A percentile compares a stretch with the other conserved stretches of the same genome.
These are phyloP conservation scores for Drosophila colorata DNA, from an alignment of 2,888 invertebrate species.

Conservation along the genomic window DNA sequence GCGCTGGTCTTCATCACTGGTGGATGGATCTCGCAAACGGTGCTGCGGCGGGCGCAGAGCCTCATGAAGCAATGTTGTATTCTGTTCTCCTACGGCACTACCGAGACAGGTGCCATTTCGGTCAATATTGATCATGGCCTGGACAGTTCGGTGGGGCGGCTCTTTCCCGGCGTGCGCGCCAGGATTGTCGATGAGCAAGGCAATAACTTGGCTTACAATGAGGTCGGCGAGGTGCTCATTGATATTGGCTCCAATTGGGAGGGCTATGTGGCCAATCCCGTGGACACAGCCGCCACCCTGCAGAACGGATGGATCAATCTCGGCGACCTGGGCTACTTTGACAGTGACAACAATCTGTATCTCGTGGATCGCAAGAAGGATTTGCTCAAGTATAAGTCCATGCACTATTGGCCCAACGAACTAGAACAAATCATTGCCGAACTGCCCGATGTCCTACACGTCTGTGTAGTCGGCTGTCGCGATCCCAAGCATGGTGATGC, in stretches of 20 bases:
- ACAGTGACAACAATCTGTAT: constrained; percentile 72
- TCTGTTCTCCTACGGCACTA: constrained; percentile 55
- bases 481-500: constrained; percentile 66
- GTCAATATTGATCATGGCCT: constrained; percentile 37
- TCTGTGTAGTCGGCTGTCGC: constrained; percentile 76
- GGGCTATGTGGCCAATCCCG: constrained; percentile 76
- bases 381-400: constrained; percentile 73
- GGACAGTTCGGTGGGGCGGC: constrained; percentile 65
- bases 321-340: constrained; percentile 83
- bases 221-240: constrained; percentile 75
- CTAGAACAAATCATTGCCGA: constrained; percentile 75
- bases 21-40: constrained; percentile 46
- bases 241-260: constrained; percentile 57
- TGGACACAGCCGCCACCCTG: constrained; percentile 49
- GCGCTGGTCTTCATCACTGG: constrained; percentile 45
- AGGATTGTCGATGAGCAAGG: constrained; percentile 74
- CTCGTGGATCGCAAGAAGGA: constrained; percentile 82
- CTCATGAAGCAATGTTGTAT: constrained; percentile 40
- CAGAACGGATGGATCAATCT: constrained; percentile 80
- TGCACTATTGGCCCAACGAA: constrained; percentile 74
- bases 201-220: constrained; percentile 54
- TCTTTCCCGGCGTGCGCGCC: constrained; percentile 51
- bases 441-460: constrained; percentile 71
- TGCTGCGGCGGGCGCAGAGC: constrained; percentile 37
- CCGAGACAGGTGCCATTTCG: constrained; percentile 57